Percentiles rank a stretch among this genome's conserved stretches.
Evolutionary conservation across 2,113 vertebrate species (phyloP).

Genomic region (Urocolius indicus): DNA sequence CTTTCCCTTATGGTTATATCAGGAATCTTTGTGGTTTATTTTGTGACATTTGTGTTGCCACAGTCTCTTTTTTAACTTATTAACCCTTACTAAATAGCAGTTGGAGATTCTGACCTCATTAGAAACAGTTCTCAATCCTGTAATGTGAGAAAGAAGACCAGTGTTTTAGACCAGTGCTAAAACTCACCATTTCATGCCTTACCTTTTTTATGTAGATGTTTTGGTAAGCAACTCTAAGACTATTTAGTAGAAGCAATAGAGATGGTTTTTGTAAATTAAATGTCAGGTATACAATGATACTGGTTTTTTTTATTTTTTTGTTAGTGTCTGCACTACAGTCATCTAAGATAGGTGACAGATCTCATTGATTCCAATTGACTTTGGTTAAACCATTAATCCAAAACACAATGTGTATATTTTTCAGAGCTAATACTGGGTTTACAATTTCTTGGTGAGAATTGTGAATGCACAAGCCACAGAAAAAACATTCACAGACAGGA

Average conservation of each 20-base stretch:
- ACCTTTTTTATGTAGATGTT: not conserved
- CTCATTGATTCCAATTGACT: not conserved
- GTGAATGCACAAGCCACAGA: not conserved
- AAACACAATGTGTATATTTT: not conserved
- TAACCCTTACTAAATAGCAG: conserved; percentile 43
- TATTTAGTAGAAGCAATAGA: not conserved
- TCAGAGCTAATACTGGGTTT: not conserved
- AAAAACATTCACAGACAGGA: not conserved
- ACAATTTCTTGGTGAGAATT: not conserved
- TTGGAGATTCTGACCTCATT: conserved; percentile 22
- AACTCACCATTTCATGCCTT: not conserved
- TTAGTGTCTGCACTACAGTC: not conserved
- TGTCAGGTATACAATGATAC: not conserved
- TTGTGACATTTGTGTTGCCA: not conserved
- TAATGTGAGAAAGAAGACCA: not conserved
- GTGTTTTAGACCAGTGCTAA: not conserved
- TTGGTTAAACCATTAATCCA: not conserved
- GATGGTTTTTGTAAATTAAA: not conserved
- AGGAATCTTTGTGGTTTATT: conserved; percentile 5
- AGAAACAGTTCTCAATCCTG: conserved; percentile 13
- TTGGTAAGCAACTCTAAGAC: not conserved
- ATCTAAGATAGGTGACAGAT: not conserved
- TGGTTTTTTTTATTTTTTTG: not conserved
- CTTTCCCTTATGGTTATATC: not conserved
- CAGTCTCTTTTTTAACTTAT: conserved; percentile 2